Conservation (phyloP, 1,140 invertebrate species). For the Anadara kagoshimensis region DNA sequence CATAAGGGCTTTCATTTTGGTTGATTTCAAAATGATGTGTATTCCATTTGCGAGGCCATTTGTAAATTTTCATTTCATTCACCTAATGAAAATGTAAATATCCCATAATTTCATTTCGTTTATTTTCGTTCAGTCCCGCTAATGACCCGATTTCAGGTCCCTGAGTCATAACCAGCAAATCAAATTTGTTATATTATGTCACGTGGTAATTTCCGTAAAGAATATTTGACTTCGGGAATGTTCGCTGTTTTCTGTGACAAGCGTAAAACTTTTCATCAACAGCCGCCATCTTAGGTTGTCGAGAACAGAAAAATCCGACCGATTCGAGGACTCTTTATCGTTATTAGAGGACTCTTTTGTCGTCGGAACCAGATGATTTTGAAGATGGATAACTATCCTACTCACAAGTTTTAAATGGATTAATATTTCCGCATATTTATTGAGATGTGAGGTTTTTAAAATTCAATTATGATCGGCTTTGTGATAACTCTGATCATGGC, state of each 20-base stretch:
- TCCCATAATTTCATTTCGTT: slow-evolving; percentile 42
- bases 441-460: no score
- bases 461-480: slow-evolving; percentile 60
- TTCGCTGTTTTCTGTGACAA: slow-evolving; percentile 82
- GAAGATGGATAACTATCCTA: no score
- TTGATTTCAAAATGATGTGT: no score
- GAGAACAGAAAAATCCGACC: slow-evolving; percentile 33
- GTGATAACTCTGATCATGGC: slow-evolving; percentile 48
- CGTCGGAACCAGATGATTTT: slow-evolving; percentile 30
- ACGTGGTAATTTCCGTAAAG: slow-evolving; percentile 61
- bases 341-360: slow-evolving; percentile 23
- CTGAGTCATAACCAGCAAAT: slow-evolving; percentile 47
- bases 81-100: no score
- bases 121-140: slow-evolving; percentile 41
- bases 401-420: slow-evolving; percentile 42
- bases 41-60: no score
- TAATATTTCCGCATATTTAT: slow-evolving; percentile 33
- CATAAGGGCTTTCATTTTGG: no score
- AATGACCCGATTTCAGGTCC: slow-evolving; percentile 21
- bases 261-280: slow-evolving; percentile 94
- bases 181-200: slow-evolving; percentile 30
- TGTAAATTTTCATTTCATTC: no score
- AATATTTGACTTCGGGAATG: slow-evolving; percentile 79
- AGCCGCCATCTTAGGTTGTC: slow-evolving; percentile 87
- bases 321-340: slow-evolving; percentile 29